Conservation (phyloP, 2,888 invertebrate species). For the Chrysotoxum bicinctum region DNA sequence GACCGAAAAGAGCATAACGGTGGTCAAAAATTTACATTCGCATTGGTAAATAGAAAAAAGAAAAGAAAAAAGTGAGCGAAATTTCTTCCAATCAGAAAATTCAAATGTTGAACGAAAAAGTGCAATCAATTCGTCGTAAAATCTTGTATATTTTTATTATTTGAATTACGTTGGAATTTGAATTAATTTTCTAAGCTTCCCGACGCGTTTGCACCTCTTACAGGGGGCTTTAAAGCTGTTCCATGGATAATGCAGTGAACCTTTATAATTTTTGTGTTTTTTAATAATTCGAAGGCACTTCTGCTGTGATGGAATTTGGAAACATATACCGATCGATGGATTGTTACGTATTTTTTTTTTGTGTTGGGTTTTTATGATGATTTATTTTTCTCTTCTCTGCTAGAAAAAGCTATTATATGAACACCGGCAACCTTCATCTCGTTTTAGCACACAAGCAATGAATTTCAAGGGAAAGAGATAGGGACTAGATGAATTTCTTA, state of each 20-base stretch:
- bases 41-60: slow-evolving; percentile 33
- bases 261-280: not conserved
- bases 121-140: not conserved
- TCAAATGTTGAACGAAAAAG: not conserved
- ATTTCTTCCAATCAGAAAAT: slow-evolving; percentile 34
- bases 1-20: not conserved
- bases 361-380: slow-evolving; percentile 38
- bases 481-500: slow-evolving; percentile 49
- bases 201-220: slow-evolving; percentile 1
- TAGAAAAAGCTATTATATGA: slow-evolving; percentile 30
- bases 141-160: not conserved
- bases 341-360: slow-evolving; percentile 56
- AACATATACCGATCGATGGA: slow-evolving; percentile 68
- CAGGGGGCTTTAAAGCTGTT: not conserved
- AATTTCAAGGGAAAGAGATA: slow-evolving; percentile 69
- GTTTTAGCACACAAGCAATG: slow-evolving; percentile 53
- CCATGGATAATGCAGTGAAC: not conserved
- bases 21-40: slow-evolving; percentile 14
- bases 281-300: slow-evolving; percentile 16
- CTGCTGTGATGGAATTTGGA: slow-evolving; percentile 57
- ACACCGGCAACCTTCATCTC: slow-evolving; percentile 71
- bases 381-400: slow-evolving; percentile 24
- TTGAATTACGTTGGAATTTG: slow-evolving; percentile 51
- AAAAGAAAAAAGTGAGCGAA: slow-evolving; percentile 52
- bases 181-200: slow-evolving; percentile 5